Evolutionary conservation across 2,797 vertebrate species (phyloP), one percentile per base, ranked within the genome.

Genomic region (Sebastes diploproa): DNA sequence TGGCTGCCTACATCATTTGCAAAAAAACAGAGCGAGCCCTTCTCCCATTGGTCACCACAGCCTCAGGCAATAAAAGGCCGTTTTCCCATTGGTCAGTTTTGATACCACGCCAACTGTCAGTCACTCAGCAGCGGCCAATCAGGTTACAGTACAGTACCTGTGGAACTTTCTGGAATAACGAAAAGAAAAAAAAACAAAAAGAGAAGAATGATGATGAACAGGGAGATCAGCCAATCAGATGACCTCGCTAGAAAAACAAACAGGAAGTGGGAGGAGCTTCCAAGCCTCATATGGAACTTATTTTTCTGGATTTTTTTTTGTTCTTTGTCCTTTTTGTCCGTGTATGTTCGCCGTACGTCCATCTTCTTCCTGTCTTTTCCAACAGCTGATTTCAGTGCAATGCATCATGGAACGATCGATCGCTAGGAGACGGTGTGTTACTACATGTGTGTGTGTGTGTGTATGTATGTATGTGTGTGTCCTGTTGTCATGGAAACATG

Each of bases 341-440:
- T 86, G 89, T 91, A 94, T 96, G 92, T 90, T 83, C 76, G 82
- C 78, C 61, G 61, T 79, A 83, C 59, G 2, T 79, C 78, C 3
- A 62, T 85, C 73, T 54, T 61, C 80, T 79, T 89, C 87, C 91
- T 91, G 89, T 93, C 93, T 88, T 81, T 81, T 89, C 94, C 96
- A 95, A 94, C 95, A 95, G 95, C 96, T 94, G 96, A 96, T 91
- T 94, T 98, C 97, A 99, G 97, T 99, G 98, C 98, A 98, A 97
- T 95, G 87, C 96, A 97, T 95, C 91, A 94, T 94, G 93, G 96
- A 96, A 97, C 95, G 94, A 96, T 93, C 87, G 85, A 92, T 91
- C 68, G 69, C 88, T 85, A 90, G 83, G 84, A 90, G 86, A 91
- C 82, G 82, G 81, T 88, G 91, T 91, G 86, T 97, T 81, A 91